Evolutionary conservation across 35 echinoderm and acorn worm species (phyloP).

Genomic region (Anneissia japonica): DNA sequence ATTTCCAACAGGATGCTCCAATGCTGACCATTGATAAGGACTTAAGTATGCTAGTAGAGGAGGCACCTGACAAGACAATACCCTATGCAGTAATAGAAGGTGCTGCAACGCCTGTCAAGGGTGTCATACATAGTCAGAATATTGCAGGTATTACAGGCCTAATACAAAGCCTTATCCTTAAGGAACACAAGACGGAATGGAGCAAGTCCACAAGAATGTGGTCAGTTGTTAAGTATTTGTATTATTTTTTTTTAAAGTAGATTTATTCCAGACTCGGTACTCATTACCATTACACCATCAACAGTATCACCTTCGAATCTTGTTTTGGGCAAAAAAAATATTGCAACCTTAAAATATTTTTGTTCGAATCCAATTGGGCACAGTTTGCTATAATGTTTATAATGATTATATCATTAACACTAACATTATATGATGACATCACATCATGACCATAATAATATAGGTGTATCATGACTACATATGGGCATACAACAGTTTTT

Average conservation of each 20-base stretch:
- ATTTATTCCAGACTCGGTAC: background rate
- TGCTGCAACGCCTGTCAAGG: constrained; percentile 37
- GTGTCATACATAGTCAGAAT: constrained; percentile 62
- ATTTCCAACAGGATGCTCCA: constrained; percentile 75
- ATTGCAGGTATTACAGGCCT: constrained; percentile 61
- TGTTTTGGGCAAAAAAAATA: background rate
- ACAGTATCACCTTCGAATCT: background rate
- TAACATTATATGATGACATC: too few relatives aligned
- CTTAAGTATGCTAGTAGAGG: constrained; percentile 30
- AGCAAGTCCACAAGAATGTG: constrained; percentile 84
- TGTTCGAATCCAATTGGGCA: background rate
- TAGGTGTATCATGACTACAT: background rate
- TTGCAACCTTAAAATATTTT: too few relatives aligned
- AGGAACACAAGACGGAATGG: constrained; percentile 95
- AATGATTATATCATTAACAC: background rate
- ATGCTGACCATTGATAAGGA: constrained; percentile 53
- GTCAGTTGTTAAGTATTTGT: constrained; percentile 8
- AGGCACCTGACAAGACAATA: constrained; percentile 57
- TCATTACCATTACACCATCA: background rate
- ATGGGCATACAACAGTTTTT: background rate
- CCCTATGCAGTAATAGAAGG: constrained; percentile 93
- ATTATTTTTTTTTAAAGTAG: background rate
- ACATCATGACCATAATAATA: too few relatives aligned
- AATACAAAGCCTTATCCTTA: constrained; percentile 72
- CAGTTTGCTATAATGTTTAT: background rate